Percentiles rank a stretch among this genome's conserved stretches.
Evolutionary conservation across 2,113 vertebrate genomes (phyloP).

Genomic region (Hippopotamus amphibius): DNA sequence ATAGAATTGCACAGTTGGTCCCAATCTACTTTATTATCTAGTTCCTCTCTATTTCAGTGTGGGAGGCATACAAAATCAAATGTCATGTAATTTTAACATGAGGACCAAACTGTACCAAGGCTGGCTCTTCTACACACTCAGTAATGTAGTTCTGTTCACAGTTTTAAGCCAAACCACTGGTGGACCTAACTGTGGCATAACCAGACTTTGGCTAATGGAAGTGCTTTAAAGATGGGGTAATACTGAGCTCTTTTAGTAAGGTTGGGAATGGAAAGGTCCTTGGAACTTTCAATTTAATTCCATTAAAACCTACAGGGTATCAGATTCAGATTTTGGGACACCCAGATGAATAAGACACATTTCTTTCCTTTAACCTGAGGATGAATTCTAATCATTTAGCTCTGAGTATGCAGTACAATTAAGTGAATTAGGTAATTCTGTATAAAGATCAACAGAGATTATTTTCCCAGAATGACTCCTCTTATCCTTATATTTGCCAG

Average conservation of each 20-base stretch:
- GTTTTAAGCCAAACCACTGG: background rate
- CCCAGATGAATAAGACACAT: background rate
- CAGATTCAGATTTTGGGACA: background rate
- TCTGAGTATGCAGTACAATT: background rate
- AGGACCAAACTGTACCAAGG: background rate
- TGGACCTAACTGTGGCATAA: background rate
- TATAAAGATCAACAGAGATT: constrained; percentile 19
- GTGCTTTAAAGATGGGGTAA: background rate
- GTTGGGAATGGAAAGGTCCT: background rate
- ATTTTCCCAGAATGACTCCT: constrained; percentile 6
- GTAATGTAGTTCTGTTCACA: background rate
- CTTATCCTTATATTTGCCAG: background rate
- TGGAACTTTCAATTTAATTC: background rate
- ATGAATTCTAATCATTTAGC: constrained; percentile 6
- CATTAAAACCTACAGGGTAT: background rate
- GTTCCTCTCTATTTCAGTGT: background rate
- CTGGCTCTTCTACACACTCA: background rate
- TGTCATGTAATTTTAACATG: constrained; percentile 22
- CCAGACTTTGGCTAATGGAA: background rate
- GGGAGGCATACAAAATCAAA: background rate
- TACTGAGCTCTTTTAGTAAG: background rate
- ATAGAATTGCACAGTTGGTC: background rate
- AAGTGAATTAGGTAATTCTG: constrained; percentile 48
- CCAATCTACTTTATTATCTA: background rate
- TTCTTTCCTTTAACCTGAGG: background rate